phyloP scores from a whole-genome alignment of 2,888 invertebrate species.

The Hemistola chrysoprasaria region DNA sequence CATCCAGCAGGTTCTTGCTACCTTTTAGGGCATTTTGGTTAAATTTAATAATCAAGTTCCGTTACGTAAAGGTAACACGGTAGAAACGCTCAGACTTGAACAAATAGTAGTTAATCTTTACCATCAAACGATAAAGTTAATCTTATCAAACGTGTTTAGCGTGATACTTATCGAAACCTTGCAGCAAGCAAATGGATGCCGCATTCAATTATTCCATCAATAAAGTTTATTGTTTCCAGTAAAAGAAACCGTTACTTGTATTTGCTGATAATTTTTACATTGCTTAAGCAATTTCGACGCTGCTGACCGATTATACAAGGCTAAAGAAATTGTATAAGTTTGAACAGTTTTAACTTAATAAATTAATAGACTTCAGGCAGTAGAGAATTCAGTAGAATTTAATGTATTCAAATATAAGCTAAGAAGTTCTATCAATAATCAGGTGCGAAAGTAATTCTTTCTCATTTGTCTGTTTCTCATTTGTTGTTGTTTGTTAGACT shows the following conservation, averaged over 20 bases:
- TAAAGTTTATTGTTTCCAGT: conserved; percentile 60
- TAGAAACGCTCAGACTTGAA: conserved; percentile 53
- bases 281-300: conserved; percentile 20
- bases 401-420: too few species aligned
- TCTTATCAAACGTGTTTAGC: conserved; percentile 57
- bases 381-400: too few species aligned
- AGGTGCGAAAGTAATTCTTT: too few species aligned
- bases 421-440: too few species aligned
- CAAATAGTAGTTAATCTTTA: conserved; percentile 77
- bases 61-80: conserved; percentile 47
- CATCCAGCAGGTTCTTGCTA: too few species aligned
- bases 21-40: background rate
- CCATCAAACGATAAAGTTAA: conserved; percentile 64
- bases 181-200: conserved; percentile 55
- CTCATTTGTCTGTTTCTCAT: too few species aligned
- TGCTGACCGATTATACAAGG: conserved; percentile 6
- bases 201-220: conserved; percentile 49
- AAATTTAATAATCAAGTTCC: conserved; percentile 16
- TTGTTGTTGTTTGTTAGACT: too few species aligned
- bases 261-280: conserved; percentile 25
- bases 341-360: background rate
- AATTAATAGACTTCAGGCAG: background rate
- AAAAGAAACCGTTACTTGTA: conserved; percentile 37
- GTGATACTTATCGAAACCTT: conserved; percentile 60
- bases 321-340: background rate